Conservation (phyloP, 2,797 vertebrate genomes). For the Garrulus glandarius region DNA sequence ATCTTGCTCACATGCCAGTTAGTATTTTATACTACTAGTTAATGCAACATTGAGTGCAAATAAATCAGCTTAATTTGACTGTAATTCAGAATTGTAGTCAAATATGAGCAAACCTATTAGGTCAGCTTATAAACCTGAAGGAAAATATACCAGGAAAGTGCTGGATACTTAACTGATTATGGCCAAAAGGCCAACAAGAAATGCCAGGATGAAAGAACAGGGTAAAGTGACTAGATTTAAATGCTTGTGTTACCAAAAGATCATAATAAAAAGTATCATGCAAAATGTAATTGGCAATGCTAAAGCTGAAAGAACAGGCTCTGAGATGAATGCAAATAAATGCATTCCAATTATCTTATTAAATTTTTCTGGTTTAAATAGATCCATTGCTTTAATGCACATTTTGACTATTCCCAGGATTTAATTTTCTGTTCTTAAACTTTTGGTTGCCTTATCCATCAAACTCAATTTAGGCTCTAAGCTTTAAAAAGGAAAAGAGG, state of each 20-base stretch:
- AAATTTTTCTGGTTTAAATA: not conserved
- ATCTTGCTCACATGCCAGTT: not conserved
- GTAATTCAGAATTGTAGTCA: not conserved
- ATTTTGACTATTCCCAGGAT: not conserved
- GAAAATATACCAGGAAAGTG: not conserved
- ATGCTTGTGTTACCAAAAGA: not conserved
- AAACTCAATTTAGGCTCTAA: not conserved
- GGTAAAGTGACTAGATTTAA: not conserved
- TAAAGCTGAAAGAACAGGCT: not conserved
- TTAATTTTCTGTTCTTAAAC: not conserved
- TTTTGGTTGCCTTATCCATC: not conserved
- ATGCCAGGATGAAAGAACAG: not conserved
- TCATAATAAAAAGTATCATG: not conserved
- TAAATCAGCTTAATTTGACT: not conserved
- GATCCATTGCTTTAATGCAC: slow-evolving; percentile 14
- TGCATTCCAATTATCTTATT: not conserved
- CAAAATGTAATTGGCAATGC: not conserved
- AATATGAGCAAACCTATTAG: not conserved
- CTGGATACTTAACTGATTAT: not conserved
- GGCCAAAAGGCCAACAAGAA: not conserved
- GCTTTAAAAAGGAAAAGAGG: not conserved
- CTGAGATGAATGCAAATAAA: not conserved
- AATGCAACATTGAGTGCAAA: not conserved
- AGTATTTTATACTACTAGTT: not conserved
- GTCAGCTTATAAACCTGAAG: not conserved